Conservation (phyloP, 2,113 vertebrate genomes). For the Ciconia maguari region DNA sequence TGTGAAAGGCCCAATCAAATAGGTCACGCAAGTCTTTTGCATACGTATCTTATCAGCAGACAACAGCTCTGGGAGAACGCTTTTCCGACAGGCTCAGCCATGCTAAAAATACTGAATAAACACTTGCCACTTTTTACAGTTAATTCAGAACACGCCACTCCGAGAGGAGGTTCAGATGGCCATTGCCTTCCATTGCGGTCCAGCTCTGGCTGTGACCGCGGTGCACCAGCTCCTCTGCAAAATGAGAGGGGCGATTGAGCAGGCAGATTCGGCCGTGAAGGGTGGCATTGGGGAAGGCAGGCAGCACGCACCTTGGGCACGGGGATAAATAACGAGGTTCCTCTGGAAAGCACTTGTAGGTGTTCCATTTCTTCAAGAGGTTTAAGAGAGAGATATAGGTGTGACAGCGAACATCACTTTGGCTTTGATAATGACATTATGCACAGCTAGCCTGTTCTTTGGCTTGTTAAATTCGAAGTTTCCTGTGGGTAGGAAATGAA, state of each 20-base stretch:
- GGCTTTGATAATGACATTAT: constrained; percentile 40
- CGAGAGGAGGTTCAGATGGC: background rate
- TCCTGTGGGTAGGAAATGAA: constrained; percentile 45
- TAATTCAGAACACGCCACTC: background rate
- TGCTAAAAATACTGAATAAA: background rate
- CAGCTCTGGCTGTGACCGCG: background rate
- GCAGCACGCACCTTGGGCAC: rapidly evolving
- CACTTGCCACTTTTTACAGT: background rate
- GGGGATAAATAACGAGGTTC: background rate
- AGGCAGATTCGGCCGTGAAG: background rate
- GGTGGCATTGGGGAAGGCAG: background rate
- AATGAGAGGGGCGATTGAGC: background rate
- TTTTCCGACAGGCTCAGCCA: background rate
- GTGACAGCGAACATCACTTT: background rate
- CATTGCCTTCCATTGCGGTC: background rate
- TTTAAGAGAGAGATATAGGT: background rate
- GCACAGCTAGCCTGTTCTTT: constrained; percentile 20
- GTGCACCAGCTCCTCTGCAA: background rate
- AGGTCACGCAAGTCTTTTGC: background rate
- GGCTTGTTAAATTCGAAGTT: constrained; percentile 14
- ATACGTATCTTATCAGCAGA: background rate
- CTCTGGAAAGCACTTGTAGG: background rate
- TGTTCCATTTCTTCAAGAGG: background rate
- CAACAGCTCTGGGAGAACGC: background rate
- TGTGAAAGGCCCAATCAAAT: background rate